These are phyloP conservation scores for Telmatherina bonti DNA, from an alignment of 2,797 vertebrate genomes.

Conservation along the genomic window DNA sequence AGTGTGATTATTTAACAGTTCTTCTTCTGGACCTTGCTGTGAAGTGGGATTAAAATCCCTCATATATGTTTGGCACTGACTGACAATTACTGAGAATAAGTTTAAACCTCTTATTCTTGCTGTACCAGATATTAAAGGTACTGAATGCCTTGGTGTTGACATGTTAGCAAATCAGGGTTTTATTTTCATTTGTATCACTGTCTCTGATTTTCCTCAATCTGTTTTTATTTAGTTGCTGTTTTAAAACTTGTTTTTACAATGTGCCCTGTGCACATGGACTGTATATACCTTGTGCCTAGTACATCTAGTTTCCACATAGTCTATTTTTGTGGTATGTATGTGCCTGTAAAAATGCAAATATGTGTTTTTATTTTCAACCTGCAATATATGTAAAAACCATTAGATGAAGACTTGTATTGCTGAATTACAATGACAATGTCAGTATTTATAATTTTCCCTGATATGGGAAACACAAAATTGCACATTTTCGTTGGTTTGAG, in stretches of 20 bases:
- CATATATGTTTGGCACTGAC: slow-evolving; percentile 75
- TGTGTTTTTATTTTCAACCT: slow-evolving; percentile 82
- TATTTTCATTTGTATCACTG: slow-evolving; percentile 76
- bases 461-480: slow-evolving; percentile 85
- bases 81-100: slow-evolving; percentile 73
- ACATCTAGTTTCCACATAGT: slow-evolving; percentile 86
- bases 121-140: slow-evolving; percentile 78
- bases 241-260: slow-evolving; percentile 72
- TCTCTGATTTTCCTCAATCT: slow-evolving; percentile 67
- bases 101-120: slow-evolving; percentile 75
- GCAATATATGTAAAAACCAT: slow-evolving; percentile 82
- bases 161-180: slow-evolving; percentile 87
- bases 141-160: slow-evolving; percentile 85
- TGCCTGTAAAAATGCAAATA: slow-evolving; percentile 86
- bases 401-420: slow-evolving; percentile 82
- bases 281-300: slow-evolving; percentile 89
- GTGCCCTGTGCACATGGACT: slow-evolving; percentile 85
- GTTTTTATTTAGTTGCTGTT: slow-evolving; percentile 59
- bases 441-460: slow-evolving; percentile 83
- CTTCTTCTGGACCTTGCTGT: slow-evolving; percentile 74
- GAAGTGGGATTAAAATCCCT: slow-evolving; percentile 67
- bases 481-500: slow-evolving; percentile 86
- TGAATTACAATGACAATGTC: slow-evolving; percentile 84
- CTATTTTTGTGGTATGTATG: slow-evolving; percentile 86
- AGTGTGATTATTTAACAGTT: slow-evolving; percentile 63